phyloP scores from a whole-genome alignment of 2,113 vertebrate genomes.

The Alouatta palliata region DNA sequence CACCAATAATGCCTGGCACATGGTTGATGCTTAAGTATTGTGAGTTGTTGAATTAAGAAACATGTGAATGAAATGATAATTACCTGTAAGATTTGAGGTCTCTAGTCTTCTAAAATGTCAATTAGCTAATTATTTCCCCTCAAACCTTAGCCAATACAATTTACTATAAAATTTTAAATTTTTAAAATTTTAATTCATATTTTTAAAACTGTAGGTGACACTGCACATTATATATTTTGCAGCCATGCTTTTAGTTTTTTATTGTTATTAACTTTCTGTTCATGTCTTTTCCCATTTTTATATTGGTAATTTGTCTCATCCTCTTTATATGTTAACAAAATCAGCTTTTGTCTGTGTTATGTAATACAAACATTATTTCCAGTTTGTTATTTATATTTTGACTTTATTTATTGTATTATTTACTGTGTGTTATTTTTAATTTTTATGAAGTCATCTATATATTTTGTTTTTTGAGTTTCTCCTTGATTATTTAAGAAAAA shows the following conservation, averaged over 20 bases:
- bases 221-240: background rate
- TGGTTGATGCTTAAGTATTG: background rate
- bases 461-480: background rate
- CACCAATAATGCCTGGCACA: background rate
- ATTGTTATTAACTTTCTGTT: background rate
- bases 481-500: constrained; percentile 34
- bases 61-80: constrained; percentile 16
- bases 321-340: background rate
- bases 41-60: constrained; percentile 25
- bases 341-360: background rate
- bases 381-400: constrained; percentile 11
- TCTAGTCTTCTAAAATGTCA: background rate
- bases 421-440: constrained; percentile 9
- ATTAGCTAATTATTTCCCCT: background rate
- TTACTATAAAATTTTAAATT: background rate
- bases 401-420: constrained; percentile 5
- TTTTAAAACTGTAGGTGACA: constrained; percentile 5
- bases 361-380: constrained; percentile 6
- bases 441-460: background rate
- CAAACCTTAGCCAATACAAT: constrained; percentile 8
- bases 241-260: background rate
- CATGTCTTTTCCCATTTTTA: background rate
- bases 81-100: background rate
- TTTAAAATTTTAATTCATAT: background rate
- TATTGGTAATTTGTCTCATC: background rate